Percentiles rank a stretch among this genome's conserved stretches.
Conservation (phyloP, 2,797 vertebrate genomes). For the Pseudochromis fuscus region DNA sequence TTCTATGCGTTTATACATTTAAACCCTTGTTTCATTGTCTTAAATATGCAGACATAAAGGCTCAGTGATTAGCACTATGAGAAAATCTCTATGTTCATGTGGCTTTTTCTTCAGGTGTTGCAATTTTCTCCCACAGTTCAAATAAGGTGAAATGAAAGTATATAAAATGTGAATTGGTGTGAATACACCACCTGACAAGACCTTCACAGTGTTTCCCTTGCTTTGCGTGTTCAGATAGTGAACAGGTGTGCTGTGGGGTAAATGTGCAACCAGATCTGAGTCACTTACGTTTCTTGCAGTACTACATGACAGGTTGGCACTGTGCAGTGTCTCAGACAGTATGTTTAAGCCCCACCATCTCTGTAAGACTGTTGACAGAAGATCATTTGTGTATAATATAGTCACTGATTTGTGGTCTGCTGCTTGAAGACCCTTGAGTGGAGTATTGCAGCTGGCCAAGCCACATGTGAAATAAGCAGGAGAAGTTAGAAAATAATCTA, state of each 20-base stretch:
- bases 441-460: no score
- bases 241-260: no score
- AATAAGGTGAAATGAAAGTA: background rate
- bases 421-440: background rate
- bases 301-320: background rate
- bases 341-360: background rate
- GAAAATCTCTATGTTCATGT: background rate
- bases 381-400: background rate
- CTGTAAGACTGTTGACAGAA: background rate
- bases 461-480: background rate
- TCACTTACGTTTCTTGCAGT: background rate
- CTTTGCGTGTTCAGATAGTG: no score
- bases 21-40: background rate
- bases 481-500: background rate
- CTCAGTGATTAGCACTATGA: background rate
- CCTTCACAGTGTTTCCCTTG: no score
- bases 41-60: background rate
- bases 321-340: no score
- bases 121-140: background rate
- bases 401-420: background rate
- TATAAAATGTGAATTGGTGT: background rate
- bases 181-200: no score
- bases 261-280: no score
- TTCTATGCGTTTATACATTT: constrained; percentile 1
- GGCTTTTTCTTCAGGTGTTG: background rate